Percentiles rank a stretch among this genome's conserved stretches.
These are phyloP conservation scores for Eupeodes latifasciatus DNA, from an alignment of 2,888 invertebrate species.

Conservation along the genomic window DNA sequence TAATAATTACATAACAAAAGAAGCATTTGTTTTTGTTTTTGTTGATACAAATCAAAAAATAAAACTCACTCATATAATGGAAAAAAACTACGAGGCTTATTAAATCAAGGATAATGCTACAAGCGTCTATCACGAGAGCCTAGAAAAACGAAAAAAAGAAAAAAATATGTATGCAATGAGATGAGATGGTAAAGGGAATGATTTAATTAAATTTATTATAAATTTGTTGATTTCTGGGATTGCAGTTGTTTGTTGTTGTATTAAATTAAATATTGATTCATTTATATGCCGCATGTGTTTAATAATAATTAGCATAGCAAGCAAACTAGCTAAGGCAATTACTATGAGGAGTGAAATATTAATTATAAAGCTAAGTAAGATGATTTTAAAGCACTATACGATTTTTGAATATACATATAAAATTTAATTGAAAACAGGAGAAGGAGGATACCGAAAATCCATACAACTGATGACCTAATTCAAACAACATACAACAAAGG, in stretches of 20 bases:
- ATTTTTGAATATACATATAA: background rate
- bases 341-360: background rate
- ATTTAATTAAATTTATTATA: slow-evolving; percentile 12
- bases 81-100: slow-evolving; percentile 82
- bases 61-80: slow-evolving; percentile 82
- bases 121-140: slow-evolving; percentile 83
- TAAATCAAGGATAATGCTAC: slow-evolving; percentile 84
- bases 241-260: background rate
- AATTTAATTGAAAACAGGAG: background rate
- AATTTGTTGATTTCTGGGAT: background rate
- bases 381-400: background rate
- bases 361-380: background rate
- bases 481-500: background rate
- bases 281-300: background rate
- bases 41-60: background rate
- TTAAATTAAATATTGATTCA: background rate
- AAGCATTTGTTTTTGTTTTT: background rate
- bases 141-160: slow-evolving; percentile 78
- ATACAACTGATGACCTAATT: slow-evolving; percentile 17
- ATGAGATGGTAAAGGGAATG: slow-evolving; percentile 57
- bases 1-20: background rate
- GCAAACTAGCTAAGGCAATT: background rate
- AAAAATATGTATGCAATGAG: slow-evolving; percentile 56
- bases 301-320: background rate
- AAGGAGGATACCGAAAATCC: background rate